These are phyloP conservation scores for Eolophus roseicapilla DNA, from an alignment of 2,113 vertebrate genomes.

Conservation along the genomic window DNA sequence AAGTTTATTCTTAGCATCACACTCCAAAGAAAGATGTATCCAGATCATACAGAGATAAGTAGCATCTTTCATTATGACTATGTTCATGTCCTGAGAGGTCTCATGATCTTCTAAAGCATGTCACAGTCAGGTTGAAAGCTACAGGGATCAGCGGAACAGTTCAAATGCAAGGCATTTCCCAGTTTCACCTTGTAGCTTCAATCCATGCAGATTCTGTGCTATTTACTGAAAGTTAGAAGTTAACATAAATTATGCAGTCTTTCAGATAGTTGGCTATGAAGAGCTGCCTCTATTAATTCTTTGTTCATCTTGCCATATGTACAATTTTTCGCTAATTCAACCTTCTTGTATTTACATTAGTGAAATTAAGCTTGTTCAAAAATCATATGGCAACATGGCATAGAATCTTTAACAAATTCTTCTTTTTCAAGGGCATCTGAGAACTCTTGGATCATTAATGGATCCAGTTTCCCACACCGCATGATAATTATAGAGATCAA, in stretches of 20 bases:
- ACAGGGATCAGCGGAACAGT: not conserved
- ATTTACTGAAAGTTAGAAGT: not conserved
- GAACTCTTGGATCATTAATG: not conserved
- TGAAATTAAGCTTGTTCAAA: not conserved
- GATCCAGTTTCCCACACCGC: not conserved
- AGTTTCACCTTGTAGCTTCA: not conserved
- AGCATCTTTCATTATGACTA: not conserved
- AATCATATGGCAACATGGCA: not conserved
- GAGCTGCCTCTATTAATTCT: conserved; percentile 5
- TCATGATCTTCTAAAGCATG: not conserved
- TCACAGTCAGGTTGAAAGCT: not conserved
- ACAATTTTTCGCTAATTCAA: not conserved
- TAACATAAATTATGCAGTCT: not conserved
- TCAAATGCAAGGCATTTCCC: not conserved
- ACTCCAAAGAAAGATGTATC: not conserved
- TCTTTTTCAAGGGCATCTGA: not conserved
- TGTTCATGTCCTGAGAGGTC: not conserved
- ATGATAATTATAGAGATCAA: not conserved
- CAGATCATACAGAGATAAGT: not conserved
- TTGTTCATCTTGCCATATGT: not conserved
- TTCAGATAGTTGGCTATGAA: not conserved
- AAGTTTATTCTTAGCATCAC: not conserved
- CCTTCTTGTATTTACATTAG: not conserved
- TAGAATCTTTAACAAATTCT: conserved; percentile 19
- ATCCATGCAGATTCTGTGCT: not conserved